Percentiles rank a stretch among this genome's conserved stretches.
phyloP scores from a whole-genome alignment of 2,113 vertebrate genomes.

The Apaloderma vittatum region DNA sequence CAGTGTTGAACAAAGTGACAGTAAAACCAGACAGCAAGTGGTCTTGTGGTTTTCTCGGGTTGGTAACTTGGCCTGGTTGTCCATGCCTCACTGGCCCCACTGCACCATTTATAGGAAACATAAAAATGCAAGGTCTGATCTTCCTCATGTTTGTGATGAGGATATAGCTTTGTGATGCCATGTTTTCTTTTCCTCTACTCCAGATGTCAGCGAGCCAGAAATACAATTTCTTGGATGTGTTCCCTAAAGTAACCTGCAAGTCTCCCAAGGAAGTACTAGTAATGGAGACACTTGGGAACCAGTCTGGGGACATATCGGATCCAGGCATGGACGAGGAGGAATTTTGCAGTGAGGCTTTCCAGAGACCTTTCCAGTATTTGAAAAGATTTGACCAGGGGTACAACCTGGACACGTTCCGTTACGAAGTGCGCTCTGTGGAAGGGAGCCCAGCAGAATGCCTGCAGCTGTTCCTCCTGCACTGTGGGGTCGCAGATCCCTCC shows the following conservation, averaged over 20 bases:
- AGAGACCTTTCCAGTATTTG: conserved; percentile 94
- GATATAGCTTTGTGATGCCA: background rate
- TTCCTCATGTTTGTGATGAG: no score
- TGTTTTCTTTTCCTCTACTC: background rate
- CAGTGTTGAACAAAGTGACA: background rate
- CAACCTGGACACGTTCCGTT: conserved; percentile 85
- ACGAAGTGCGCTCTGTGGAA: conserved; percentile 71
- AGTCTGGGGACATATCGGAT: conserved; percentile 11
- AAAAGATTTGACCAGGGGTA: conserved; percentile 76
- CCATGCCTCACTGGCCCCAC: background rate
- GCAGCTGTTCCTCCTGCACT: conserved; percentile 89
- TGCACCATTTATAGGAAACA: background rate
- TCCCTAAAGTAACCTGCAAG: conserved; percentile 89
- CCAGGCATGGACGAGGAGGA: conserved; percentile 88
- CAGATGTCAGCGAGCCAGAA: conserved; percentile 39
- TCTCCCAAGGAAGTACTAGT: conserved; percentile 91
- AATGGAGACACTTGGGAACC: conserved; percentile 66
- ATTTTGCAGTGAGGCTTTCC: conserved; percentile 89
- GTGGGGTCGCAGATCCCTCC: conserved; percentile 89
- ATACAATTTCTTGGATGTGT: conserved; percentile 85
- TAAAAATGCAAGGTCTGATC: background rate
- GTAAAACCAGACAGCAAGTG: background rate
- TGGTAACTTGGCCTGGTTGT: background rate
- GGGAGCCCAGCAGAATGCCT: conserved; percentile 88
- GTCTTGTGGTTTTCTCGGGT: background rate